Percentiles rank a stretch among this genome's conserved stretches.
Evolutionary conservation across 1,140 invertebrate genomes (phyloP).

Genomic region (Thalassaphorura encarpata): DNA sequence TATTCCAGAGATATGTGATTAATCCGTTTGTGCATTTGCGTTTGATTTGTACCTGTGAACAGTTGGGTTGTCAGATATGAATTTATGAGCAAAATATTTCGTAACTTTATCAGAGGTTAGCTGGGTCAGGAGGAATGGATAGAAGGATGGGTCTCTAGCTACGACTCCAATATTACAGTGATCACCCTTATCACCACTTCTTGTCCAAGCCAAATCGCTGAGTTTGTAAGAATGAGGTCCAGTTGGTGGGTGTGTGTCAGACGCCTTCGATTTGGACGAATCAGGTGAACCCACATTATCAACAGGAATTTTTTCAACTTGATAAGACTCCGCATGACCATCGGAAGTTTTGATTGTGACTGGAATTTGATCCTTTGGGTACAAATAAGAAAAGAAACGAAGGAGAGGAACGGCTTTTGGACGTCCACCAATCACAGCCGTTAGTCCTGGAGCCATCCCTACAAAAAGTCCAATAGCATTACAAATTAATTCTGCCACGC

Average conservation of each 20-base stretch:
- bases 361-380: constrained; percentile 39
- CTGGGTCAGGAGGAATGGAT: constrained; percentile 38
- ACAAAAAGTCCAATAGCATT: too few relatives aligned
- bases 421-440: constrained; percentile 41
- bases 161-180: constrained; percentile 45
- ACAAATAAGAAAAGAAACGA: constrained; percentile 43
- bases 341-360: constrained; percentile 32
- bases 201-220: constrained; percentile 42
- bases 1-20: neutral
- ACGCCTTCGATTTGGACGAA: neutral
- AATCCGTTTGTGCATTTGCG: neutral
- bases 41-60: neutral
- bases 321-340: constrained; percentile 18
- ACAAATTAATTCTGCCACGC: too few relatives aligned
- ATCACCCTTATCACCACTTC: constrained; percentile 48
- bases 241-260: constrained; percentile 24
- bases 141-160: constrained; percentile 39
- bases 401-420: constrained; percentile 44
- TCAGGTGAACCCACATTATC: neutral
- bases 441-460: constrained; percentile 47
- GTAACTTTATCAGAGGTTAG: constrained; percentile 40
- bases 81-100: constrained; percentile 42
- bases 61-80: constrained; percentile 22
- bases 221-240: constrained; percentile 39
- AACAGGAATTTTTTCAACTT: neutral